These are phyloP conservation scores for Todiramphus saurophagus DNA, from an alignment of 2,113 vertebrate genomes.

Conservation along the genomic window DNA sequence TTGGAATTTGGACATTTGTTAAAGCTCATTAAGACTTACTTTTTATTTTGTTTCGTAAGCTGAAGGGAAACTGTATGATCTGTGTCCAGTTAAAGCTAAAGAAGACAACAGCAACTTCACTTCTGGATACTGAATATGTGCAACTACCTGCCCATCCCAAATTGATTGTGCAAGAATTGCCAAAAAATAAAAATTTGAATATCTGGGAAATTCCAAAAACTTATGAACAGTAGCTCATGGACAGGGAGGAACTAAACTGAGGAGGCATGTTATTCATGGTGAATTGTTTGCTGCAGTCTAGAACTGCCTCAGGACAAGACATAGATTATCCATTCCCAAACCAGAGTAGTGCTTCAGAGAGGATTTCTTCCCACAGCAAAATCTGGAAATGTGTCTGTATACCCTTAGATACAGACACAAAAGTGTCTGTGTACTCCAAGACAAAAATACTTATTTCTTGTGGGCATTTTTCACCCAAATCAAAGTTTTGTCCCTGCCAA, in stretches of 20 bases:
- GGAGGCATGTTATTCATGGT: not conserved
- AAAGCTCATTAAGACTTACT: not conserved
- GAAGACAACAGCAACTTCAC: not conserved
- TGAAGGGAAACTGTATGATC: not conserved
- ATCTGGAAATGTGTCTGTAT: not conserved
- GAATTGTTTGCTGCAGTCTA: not conserved
- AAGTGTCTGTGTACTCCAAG: not conserved
- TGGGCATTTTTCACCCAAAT: not conserved
- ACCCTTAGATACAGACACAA: not conserved
- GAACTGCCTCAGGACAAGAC: not conserved
- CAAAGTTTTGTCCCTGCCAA: fast-evolving
- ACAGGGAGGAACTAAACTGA: not conserved
- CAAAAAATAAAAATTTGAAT: not conserved
- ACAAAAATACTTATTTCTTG: not conserved
- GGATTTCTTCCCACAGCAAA: not conserved
- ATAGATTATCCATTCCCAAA: not conserved
- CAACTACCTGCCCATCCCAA: not conserved
- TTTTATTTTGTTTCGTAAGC: not conserved
- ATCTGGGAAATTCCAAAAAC: not conserved
- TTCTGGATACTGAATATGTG: not conserved
- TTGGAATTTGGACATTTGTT: not conserved
- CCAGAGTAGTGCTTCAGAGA: not conserved
- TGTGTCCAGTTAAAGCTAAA: not conserved
- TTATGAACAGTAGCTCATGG: not conserved
- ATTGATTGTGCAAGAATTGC: not conserved